These are phyloP conservation scores for Pontoporia blainvillei DNA, from an alignment of 2,113 vertebrate genomes.

Conservation along the genomic window DNA sequence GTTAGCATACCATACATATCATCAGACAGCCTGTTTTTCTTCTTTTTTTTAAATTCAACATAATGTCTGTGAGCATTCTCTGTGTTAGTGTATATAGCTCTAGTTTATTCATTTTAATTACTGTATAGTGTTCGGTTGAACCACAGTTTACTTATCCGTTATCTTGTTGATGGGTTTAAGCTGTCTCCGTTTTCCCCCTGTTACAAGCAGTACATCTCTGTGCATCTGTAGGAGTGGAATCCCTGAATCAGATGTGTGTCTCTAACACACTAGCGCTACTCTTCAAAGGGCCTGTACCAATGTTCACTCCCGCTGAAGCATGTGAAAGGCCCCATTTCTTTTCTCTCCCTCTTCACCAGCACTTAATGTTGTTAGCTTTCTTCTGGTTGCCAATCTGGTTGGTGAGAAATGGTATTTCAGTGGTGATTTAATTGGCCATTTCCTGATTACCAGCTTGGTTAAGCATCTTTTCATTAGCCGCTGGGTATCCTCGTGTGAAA, in stretches of 20 bases:
- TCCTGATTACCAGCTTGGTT: not conserved
- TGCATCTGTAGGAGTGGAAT: not conserved
- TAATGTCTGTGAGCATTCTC: not conserved
- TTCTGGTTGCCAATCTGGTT: not conserved
- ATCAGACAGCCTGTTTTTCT: not conserved
- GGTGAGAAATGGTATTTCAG: not conserved
- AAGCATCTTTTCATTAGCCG: not conserved
- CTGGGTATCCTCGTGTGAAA: not conserved
- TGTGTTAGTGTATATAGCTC: not conserved
- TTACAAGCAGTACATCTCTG: not conserved
- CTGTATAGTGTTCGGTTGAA: not conserved
- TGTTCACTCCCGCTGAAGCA: not conserved
- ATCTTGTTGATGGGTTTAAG: not conserved
- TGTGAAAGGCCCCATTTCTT: not conserved
- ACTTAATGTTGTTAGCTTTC: not conserved
- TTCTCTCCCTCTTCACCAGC: not conserved
- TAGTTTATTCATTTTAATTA: not conserved
- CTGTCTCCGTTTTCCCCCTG: fast-evolving
- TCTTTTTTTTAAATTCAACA: not conserved
- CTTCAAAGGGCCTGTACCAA: not conserved
- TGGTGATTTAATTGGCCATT: not conserved
- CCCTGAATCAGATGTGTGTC: not conserved
- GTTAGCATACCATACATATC: not conserved
- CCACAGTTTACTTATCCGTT: not conserved
- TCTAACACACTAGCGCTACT: not conserved